Conservation (phyloP, 2,113 vertebrate species). For the Bufo bufo region DNA sequence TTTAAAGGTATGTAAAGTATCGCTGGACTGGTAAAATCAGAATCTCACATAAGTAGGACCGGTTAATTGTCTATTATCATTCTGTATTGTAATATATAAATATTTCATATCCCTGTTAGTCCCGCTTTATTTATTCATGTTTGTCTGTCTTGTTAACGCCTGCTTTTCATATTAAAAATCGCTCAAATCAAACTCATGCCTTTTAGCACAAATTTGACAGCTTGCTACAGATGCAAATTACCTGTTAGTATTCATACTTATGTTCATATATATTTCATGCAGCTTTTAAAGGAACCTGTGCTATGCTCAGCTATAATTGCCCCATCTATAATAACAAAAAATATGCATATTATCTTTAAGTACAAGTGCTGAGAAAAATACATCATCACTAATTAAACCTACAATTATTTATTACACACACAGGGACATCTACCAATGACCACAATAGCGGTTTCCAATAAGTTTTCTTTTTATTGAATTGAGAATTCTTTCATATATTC, state of each 20-base stretch:
- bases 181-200: slow-evolving; percentile 35
- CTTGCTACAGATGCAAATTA: slow-evolving; percentile 32
- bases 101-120: slow-evolving; percentile 37
- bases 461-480: no score
- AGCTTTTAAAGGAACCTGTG: background rate
- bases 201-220: slow-evolving; percentile 46
- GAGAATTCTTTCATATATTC: no score
- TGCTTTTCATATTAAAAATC: slow-evolving; percentile 29
- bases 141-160: slow-evolving; percentile 22
- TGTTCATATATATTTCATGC: slow-evolving; percentile 36
- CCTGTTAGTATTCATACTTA: slow-evolving; percentile 12
- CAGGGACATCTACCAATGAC: no score
- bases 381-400: background rate
- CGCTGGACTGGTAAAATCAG: background rate
- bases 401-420: background rate
- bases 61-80: slow-evolving; percentile 2
- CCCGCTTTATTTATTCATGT: slow-evolving; percentile 38
- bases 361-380: background rate
- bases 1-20: background rate
- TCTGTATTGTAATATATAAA: slow-evolving; percentile 35
- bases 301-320: background rate
- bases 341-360: background rate
- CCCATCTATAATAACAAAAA: background rate
- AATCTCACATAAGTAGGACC: background rate
- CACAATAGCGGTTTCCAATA: no score